phyloP scores from a whole-genome alignment of 2,888 invertebrate species.

The Scaeva pyrastri region DNA sequence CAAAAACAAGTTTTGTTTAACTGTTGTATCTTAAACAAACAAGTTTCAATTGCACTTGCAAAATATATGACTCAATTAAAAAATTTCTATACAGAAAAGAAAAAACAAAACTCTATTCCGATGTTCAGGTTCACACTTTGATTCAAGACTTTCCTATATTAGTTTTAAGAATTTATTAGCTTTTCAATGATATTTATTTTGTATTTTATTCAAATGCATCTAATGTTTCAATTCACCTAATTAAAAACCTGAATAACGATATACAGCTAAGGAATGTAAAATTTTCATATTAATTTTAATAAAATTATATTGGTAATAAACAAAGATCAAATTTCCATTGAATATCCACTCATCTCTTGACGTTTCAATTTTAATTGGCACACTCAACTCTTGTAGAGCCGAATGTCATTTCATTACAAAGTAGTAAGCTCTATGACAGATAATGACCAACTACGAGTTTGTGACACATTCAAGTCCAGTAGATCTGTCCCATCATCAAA shows the following conservation, averaged over 20 bases:
- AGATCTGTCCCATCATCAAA: neutral
- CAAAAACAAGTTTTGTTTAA: neutral
- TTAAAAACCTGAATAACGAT: neutral
- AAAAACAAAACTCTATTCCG: neutral
- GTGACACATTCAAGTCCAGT: neutral
- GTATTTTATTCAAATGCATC: neutral
- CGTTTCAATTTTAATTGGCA: too few species aligned
- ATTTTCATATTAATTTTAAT: too few species aligned
- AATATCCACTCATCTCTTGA: too few species aligned
- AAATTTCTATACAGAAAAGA: neutral
- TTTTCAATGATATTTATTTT: neutral
- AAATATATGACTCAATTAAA: slow-evolving; percentile 27
- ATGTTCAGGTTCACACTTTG: neutral
- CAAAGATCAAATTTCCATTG: slow-evolving; percentile 6
- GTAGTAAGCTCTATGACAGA: neutral
- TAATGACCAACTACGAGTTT: neutral
- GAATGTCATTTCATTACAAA: slow-evolving; percentile 5
- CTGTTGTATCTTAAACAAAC: slow-evolving; percentile 1
- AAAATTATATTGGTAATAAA: neutral
- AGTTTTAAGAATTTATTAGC: neutral
- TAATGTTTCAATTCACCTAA: neutral
- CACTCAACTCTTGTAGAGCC: neutral
- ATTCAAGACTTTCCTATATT: too few species aligned
- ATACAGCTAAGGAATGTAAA: neutral
- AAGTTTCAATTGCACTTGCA: neutral